These are phyloP conservation scores for Tenthredo scrophulariae DNA, from an alignment of 2,888 invertebrate genomes.

Conservation along the genomic window DNA sequence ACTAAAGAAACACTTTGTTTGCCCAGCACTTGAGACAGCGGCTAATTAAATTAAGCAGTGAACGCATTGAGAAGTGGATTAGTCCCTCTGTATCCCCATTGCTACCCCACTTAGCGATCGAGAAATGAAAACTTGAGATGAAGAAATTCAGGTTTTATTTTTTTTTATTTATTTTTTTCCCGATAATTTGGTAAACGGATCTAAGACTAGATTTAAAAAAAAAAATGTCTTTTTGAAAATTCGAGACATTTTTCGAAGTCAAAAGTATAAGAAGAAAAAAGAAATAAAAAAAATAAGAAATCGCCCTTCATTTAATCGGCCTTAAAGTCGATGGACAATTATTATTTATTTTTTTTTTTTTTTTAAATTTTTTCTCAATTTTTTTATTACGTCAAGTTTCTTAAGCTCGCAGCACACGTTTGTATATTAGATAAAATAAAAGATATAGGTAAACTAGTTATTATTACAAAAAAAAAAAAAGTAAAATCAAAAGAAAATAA, in stretches of 20 bases:
- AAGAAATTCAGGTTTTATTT: background rate
- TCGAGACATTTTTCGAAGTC: background rate
- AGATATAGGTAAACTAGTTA: background rate
- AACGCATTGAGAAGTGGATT: conserved; percentile 52
- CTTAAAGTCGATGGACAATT: background rate
- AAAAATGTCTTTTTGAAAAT: background rate
- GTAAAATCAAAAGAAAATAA: background rate
- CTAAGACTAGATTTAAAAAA: background rate
- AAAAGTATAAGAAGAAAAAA: background rate
- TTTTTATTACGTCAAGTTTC: background rate
- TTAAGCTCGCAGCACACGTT: background rate
- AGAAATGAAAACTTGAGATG: background rate
- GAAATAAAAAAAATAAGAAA: background rate
- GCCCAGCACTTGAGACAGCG: conserved; percentile 70
- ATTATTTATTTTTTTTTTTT: background rate
- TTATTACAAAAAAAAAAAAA: background rate
- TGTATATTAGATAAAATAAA: background rate
- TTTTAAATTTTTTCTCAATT: too few species aligned
- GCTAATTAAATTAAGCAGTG: conserved; percentile 70
- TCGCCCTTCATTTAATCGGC: background rate
- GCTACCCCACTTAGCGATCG: conserved; percentile 1
- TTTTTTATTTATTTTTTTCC: too few species aligned
- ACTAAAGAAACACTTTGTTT: conserved; percentile 62
- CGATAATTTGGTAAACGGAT: background rate
- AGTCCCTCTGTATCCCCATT: background rate